A percentile compares a stretch with the other conserved stretches of the same genome.
phyloP scores from a whole-genome alignment of 2,888 invertebrate genomes.

The Acrobasis repandana region DNA sequence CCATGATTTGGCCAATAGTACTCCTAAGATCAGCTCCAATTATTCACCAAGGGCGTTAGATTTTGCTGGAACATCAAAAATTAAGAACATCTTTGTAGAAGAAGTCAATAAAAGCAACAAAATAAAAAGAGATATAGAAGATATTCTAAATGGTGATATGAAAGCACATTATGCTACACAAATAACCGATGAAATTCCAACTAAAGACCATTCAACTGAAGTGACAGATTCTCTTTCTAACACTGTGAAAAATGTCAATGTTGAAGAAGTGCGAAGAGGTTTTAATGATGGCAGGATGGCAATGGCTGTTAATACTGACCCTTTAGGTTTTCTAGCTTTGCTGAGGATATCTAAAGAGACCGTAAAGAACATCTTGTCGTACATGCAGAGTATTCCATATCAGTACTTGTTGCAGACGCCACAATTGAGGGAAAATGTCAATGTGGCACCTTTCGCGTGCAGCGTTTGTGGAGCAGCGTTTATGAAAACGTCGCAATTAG shows the following conservation, averaged over 20 bases:
- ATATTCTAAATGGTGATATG: slow-evolving; percentile 40
- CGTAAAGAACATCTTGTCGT: slow-evolving; percentile 55
- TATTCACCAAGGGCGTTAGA: slow-evolving; percentile 23
- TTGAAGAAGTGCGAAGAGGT: slow-evolving; percentile 6
- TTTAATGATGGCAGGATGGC: slow-evolving; percentile 40
- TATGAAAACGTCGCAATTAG: slow-evolving; percentile 52
- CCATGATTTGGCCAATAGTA: slow-evolving; percentile 34
- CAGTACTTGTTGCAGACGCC: slow-evolving; percentile 46
- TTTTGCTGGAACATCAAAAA: slow-evolving; percentile 30
- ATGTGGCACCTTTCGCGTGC: slow-evolving; percentile 49
- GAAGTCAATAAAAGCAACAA: slow-evolving; percentile 51
- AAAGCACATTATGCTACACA: slow-evolving; percentile 42
- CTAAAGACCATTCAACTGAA: slow-evolving; percentile 58
- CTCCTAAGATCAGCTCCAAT: slow-evolving; percentile 27
- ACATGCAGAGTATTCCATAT: slow-evolving; percentile 54
- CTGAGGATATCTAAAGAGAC: slow-evolving; percentile 59
- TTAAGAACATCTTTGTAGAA: slow-evolving; percentile 44
- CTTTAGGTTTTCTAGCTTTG: slow-evolving; percentile 56
- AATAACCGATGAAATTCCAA: slow-evolving; percentile 55
- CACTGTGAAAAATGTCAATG: slow-evolving; percentile 26
- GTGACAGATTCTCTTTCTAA: slow-evolving; percentile 50
- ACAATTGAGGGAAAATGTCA: slow-evolving; percentile 25
- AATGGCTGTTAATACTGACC: slow-evolving; percentile 72
- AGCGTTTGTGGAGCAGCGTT: slow-evolving; percentile 66
- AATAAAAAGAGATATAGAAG: slow-evolving; percentile 50